phyloP scores from a whole-genome alignment of 2,888 invertebrate genomes.

The Steromphala cineraria region DNA sequence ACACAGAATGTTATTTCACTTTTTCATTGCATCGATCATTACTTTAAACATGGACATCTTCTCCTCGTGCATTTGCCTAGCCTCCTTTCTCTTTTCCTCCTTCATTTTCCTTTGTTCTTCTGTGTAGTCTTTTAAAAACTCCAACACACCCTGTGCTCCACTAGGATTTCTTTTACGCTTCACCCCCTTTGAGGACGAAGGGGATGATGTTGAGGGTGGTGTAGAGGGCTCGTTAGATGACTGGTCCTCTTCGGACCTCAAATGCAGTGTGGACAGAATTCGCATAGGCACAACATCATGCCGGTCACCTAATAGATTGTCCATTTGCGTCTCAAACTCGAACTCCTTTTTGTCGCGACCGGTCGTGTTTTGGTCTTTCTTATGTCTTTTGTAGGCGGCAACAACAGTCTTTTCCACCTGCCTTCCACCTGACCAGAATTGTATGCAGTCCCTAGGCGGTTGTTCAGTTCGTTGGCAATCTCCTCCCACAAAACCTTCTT shows the following conservation, averaged over 20 bases:
- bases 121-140: background rate
- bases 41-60: background rate
- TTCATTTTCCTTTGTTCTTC: background rate
- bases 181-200: background rate
- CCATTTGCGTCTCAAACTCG: background rate
- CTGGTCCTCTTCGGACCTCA: background rate
- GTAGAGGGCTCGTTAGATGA: background rate
- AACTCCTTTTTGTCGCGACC: background rate
- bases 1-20: no score
- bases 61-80: background rate
- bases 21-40: background rate
- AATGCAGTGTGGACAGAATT: background rate
- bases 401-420: background rate
- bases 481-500: background rate
- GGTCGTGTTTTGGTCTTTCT: background rate
- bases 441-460: background rate
- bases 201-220: slow-evolving; percentile 11
- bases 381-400: slow-evolving; percentile 1
- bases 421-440: background rate
- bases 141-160: background rate
- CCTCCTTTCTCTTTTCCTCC: background rate
- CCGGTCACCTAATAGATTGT: background rate
- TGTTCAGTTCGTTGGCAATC: background rate
- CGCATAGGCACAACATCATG: background rate
- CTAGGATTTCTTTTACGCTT: background rate